A percentile compares a stretch with the other conserved stretches of the same genome.
phyloP scores from a whole-genome alignment of 1,140 invertebrate genomes.

The Ceratina australensis region DNA sequence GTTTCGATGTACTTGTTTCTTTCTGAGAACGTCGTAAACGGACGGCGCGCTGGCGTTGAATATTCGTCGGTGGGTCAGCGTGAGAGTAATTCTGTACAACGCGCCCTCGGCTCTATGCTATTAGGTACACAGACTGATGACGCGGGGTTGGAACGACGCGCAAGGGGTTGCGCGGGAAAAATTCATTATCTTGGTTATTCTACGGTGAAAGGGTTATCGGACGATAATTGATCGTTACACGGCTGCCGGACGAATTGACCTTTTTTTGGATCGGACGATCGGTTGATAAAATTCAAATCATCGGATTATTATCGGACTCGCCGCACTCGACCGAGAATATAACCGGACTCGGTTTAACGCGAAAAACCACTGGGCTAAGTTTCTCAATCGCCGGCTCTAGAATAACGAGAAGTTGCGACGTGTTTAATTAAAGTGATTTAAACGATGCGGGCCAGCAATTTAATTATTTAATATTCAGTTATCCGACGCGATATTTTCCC shows the following conservation, averaged over 20 bases:
- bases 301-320: conserved; percentile 33
- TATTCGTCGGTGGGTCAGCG: conserved; percentile 30
- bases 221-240: conserved; percentile 71
- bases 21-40: not conserved
- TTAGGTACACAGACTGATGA: conserved; percentile 49
- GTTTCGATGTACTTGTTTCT: conserved; percentile 13
- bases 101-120: conserved; percentile 52
- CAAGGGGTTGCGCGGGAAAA: conserved; percentile 48
- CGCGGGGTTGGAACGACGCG: conserved; percentile 13
- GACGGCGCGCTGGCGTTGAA: not conserved
- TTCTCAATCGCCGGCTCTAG: conserved; percentile 7
- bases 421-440: conserved; percentile 33
- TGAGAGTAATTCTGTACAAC: conserved; percentile 64
- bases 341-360: conserved; percentile 14
- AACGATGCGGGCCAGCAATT: not conserved
- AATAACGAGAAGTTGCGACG: conserved; percentile 6
- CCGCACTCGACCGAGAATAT: not conserved
- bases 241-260: conserved; percentile 60
- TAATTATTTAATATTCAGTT: conserved; percentile 4
- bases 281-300: conserved; percentile 42
- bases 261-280: conserved; percentile 41
- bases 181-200: conserved; percentile 73
- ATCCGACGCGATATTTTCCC: not conserved
- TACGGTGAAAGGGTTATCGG: conserved; percentile 64
- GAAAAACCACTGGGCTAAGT: conserved; percentile 9